A percentile compares a stretch with the other conserved stretches of the same genome.
Conservation (phyloP, 1,140 invertebrate species). For the Trachelipus rathkii region DNA sequence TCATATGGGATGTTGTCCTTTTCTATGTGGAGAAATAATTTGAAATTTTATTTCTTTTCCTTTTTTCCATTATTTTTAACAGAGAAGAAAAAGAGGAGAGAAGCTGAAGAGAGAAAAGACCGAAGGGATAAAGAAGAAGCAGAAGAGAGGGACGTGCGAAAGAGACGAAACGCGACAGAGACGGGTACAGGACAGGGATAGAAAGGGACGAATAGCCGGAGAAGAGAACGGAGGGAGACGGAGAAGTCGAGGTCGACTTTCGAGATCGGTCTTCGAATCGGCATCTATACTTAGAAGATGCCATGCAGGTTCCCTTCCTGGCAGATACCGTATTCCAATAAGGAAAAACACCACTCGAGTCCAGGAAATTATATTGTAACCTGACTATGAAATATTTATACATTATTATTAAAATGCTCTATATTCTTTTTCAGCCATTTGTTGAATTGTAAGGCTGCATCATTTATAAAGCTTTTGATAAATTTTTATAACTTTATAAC, state of each 20-base stretch:
- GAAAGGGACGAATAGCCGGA: conserved; percentile 13
- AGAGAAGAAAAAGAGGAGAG: conserved; percentile 49
- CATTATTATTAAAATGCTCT: too few relatives aligned
- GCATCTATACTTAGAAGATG: not conserved
- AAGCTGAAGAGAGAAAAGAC: conserved; percentile 54
- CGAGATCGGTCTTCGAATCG: conserved; percentile 18
- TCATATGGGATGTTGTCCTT: too few relatives aligned
- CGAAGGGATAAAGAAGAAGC: conserved; percentile 9
- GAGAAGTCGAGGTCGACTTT: not conserved
- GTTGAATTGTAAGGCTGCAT: too few relatives aligned
- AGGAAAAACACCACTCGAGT: not conserved
- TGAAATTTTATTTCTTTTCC: too few relatives aligned
- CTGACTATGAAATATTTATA: too few relatives aligned
- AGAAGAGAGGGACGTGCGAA: conserved; percentile 45
- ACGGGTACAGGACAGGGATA: conserved; percentile 44
- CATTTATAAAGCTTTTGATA: too few relatives aligned
- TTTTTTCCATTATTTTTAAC: conserved; percentile 20
- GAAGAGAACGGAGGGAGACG: conserved; percentile 20
- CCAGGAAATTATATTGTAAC: not conserved
- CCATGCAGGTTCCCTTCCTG: not conserved
- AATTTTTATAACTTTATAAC: too few relatives aligned
- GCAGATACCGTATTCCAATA: not conserved
- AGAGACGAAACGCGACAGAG: conserved; percentile 50
- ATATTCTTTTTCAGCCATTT: too few relatives aligned
- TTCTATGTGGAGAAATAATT: too few relatives aligned